These are phyloP conservation scores for Bubo blakistoni DNA, from an alignment of 2,113 vertebrate species.

Conservation along the genomic window DNA sequence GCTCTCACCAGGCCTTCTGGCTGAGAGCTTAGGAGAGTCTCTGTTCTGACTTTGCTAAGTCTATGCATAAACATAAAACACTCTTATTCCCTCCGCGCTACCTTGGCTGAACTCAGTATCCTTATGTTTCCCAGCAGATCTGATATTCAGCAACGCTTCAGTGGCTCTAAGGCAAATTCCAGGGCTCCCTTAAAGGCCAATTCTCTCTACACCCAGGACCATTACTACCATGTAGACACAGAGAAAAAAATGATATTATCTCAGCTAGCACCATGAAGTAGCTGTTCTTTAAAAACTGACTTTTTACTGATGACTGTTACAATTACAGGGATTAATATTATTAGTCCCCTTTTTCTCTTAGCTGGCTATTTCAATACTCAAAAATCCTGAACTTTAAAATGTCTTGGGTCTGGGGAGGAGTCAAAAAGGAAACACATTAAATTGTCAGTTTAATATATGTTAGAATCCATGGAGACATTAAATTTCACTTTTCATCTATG, in stretches of 20 bases:
- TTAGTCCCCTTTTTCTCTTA: slow-evolving; percentile 30
- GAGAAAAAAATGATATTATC: neutral
- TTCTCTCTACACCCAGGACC: neutral
- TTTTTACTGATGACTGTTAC: slow-evolving; percentile 15
- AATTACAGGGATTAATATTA: slow-evolving; percentile 40
- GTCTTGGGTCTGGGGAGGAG: neutral
- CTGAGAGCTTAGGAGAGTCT: neutral
- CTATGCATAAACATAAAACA: neutral
- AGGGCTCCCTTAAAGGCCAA: neutral
- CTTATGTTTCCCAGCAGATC: neutral
- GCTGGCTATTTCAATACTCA: neutral
- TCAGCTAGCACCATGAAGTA: neutral
- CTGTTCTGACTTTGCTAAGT: neutral
- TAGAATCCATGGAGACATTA: slow-evolving; percentile 23
- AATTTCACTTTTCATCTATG: slow-evolving; percentile 36
- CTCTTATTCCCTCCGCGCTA: neutral
- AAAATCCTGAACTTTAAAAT: slow-evolving; percentile 36
- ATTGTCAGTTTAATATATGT: slow-evolving; percentile 33
- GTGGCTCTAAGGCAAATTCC: neutral
- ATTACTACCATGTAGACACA: neutral
- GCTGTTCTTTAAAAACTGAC: slow-evolving; percentile 22
- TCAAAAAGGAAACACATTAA: slow-evolving; percentile 44
- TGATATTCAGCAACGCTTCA: neutral
- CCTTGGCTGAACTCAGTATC: neutral
- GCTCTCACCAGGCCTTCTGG: neutral